These are phyloP conservation scores for Hycleus phaleratus DNA, from an alignment of 1,140 invertebrate genomes.

Conservation along the genomic window DNA sequence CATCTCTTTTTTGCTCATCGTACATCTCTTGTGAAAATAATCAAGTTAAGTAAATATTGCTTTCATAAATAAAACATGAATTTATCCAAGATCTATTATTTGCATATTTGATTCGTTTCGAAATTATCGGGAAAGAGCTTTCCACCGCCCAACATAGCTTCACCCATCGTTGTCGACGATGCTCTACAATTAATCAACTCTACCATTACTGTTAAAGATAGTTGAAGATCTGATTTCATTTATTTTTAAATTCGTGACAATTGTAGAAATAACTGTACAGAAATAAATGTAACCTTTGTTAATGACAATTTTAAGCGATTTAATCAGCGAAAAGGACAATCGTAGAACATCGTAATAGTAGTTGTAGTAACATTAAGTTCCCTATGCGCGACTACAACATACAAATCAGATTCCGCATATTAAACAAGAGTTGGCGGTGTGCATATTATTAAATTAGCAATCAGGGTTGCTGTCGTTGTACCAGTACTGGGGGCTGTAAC, in stretches of 20 bases:
- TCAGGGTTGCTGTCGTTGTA: constrained; percentile 26
- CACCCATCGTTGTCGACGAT: too few species aligned
- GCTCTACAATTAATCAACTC: too few species aligned
- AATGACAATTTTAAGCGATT: too few species aligned
- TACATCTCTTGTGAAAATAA: constrained; percentile 29
- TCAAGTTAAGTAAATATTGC: constrained; percentile 31
- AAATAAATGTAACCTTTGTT: too few species aligned
- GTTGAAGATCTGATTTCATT: too few species aligned
- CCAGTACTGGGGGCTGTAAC: constrained; percentile 20
- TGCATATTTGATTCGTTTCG: constrained; percentile 36
- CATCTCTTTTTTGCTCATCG: constrained; percentile 19
- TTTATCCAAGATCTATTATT: constrained; percentile 37
- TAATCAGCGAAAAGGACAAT: too few species aligned
- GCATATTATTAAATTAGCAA: constrained; percentile 39
- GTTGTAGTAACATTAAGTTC: neutral
- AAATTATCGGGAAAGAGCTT: constrained; percentile 20
- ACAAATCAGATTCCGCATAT: constrained; percentile 34
- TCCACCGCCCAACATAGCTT: too few species aligned
- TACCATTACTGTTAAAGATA: too few species aligned
- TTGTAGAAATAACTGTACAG: too few species aligned
- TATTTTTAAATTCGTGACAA: too few species aligned
- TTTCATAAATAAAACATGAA: constrained; percentile 33
- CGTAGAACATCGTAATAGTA: too few species aligned
- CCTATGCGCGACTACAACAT: constrained; percentile 19
- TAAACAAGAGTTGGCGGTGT: constrained; percentile 36